These are phyloP conservation scores for Colistium nudipinnis DNA, from an alignment of 2,113 vertebrate genomes.

Conservation along the genomic window DNA sequence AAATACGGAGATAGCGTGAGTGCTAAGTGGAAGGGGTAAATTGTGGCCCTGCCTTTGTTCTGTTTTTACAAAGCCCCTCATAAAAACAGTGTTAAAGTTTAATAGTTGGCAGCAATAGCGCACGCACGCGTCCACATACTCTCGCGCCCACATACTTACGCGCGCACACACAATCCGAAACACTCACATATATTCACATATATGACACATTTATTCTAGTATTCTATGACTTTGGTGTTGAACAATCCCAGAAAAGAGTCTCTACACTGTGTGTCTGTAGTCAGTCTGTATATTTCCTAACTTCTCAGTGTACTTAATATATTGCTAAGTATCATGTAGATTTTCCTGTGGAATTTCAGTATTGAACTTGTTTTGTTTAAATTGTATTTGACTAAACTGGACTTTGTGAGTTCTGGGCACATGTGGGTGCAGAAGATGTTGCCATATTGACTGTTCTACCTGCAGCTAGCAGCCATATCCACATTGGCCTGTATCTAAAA, in stretches of 20 bases:
- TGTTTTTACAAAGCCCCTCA: constrained; percentile 64
- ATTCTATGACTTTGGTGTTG: constrained; percentile 1
- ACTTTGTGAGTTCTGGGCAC: no score
- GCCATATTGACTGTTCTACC: no score
- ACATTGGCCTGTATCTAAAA: no score
- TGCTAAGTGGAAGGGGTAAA: constrained; percentile 71
- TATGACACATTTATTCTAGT: no score
- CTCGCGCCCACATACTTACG: constrained; percentile 20
- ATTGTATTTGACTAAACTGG: no score
- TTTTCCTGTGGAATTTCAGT: not conserved
- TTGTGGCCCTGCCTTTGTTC: constrained; percentile 49
- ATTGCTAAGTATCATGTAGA: not conserved
- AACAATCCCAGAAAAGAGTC: not conserved
- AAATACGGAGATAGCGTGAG: constrained; percentile 55
- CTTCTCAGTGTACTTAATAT: not conserved
- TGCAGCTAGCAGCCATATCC: no score
- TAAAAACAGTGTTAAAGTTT: constrained; percentile 68
- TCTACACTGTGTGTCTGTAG: not conserved
- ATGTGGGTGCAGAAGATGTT: no score
- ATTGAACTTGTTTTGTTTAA: not conserved
- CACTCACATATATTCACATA: constrained; percentile 23
- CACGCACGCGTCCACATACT: constrained; percentile 27
- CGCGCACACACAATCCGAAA: constrained; percentile 23
- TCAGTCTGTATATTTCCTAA: not conserved
- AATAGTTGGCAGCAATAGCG: constrained; percentile 38